These are phyloP conservation scores for Drosophila borealis DNA, from an alignment of 2,888 invertebrate genomes.

Conservation along the genomic window DNA sequence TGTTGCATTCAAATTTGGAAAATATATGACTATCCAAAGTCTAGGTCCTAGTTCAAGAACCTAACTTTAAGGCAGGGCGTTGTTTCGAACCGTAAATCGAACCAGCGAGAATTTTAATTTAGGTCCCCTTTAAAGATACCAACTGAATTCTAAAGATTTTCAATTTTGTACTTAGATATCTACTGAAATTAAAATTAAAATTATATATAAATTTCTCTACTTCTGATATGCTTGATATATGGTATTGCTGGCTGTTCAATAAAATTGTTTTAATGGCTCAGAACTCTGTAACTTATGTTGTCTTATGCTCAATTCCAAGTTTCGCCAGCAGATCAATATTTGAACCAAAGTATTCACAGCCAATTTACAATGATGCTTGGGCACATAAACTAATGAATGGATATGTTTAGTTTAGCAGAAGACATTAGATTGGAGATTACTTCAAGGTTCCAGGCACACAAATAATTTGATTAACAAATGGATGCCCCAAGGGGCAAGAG, in stretches of 20 bases:
- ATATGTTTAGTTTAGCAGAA: slow-evolving; percentile 1
- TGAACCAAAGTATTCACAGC: not conserved
- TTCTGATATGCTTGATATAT: not conserved
- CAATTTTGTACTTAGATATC: no score
- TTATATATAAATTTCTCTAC: no score
- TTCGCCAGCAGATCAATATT: not conserved
- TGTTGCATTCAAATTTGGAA: no score
- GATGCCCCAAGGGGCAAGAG: not conserved
- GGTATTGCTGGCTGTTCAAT: not conserved
- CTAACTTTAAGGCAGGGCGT: no score
- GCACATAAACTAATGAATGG: slow-evolving; percentile 14
- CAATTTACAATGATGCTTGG: not conserved
- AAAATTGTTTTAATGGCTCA: not conserved
- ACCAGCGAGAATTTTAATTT: no score
- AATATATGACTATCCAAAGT: no score
- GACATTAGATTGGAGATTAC: slow-evolving; percentile 12
- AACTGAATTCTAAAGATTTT: no score
- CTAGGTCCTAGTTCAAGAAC: no score
- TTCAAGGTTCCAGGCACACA: slow-evolving; percentile 29
- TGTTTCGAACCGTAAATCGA: no score
- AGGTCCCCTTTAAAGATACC: no score
- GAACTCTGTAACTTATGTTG: not conserved
- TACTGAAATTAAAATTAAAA: no score
- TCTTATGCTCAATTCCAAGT: not conserved
- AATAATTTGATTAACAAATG: not conserved